A percentile compares a stretch with the other conserved stretches of the same genome.
Conservation (phyloP, 2,113 vertebrate species). For the Tinamus guttatus region DNA sequence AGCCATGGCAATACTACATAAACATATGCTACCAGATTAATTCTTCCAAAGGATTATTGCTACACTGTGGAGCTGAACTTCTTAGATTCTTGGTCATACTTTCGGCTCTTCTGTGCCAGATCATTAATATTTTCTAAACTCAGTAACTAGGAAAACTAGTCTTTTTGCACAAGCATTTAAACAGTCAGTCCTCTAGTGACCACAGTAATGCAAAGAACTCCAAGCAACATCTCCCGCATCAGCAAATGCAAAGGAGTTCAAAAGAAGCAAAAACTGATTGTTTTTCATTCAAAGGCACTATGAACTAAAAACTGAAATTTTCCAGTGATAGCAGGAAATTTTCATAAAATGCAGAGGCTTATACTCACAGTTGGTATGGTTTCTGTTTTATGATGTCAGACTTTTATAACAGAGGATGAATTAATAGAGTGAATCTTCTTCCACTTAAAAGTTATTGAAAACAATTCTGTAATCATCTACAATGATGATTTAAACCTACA, state of each 20-base stretch:
- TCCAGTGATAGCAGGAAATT: background rate
- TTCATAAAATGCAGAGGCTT: background rate
- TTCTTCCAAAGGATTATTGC: background rate
- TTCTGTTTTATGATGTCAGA: background rate
- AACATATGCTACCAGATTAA: background rate
- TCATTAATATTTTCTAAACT: constrained; percentile 46
- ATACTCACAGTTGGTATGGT: background rate
- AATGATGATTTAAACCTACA: background rate
- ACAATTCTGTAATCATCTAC: background rate
- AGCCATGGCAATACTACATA: background rate
- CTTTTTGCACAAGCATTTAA: constrained; percentile 12
- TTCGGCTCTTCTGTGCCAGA: constrained; percentile 40
- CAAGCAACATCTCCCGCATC: constrained; percentile 63
- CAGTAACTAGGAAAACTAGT: constrained; percentile 41
- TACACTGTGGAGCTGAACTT: background rate
- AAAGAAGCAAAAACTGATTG: background rate
- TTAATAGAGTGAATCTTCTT: background rate
- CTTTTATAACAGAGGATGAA: background rate
- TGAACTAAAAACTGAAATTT: background rate
- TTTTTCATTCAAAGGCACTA: background rate
- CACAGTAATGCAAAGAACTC: constrained; percentile 52
- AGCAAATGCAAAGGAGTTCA: background rate
- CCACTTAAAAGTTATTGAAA: background rate
- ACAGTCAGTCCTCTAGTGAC: constrained; percentile 41
- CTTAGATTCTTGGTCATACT: background rate